Conservation (phyloP, 2,113 vertebrate species). For the Nannospalax galili region DNA sequence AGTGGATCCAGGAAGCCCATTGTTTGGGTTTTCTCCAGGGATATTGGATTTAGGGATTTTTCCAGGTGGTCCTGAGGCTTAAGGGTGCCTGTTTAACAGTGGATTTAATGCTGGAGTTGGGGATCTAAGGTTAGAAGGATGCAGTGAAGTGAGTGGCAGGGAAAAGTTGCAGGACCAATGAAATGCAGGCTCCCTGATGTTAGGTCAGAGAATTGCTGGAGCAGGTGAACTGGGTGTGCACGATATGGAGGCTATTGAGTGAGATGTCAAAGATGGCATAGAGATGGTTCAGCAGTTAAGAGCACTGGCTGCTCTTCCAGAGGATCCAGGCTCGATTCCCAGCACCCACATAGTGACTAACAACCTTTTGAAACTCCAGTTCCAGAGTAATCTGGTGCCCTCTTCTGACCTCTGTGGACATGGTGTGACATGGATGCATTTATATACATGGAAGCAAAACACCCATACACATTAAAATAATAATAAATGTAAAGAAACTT, state of each 20-base stretch:
- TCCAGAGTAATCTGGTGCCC: too few species aligned
- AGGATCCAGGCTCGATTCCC: too few species aligned
- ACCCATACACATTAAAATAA: too few species aligned
- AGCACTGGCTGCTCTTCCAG: too few species aligned
- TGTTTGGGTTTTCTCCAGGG: not conserved
- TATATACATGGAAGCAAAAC: too few species aligned
- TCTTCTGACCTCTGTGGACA: too few species aligned
- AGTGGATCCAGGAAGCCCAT: not conserved
- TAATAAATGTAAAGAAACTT: too few species aligned
- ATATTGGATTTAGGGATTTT: not conserved
- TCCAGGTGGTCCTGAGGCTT: not conserved
- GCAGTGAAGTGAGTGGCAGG: not conserved
- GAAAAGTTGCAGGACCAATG: not conserved
- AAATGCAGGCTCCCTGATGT: not conserved
- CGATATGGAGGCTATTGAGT: not conserved
- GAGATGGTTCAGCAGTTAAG: too few species aligned
- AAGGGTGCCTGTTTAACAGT: not conserved
- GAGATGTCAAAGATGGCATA: not conserved
- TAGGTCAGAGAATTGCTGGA: not conserved
- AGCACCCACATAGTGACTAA: too few species aligned
- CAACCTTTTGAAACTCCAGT: too few species aligned
- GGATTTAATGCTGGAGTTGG: not conserved
- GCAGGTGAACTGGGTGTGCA: not conserved
- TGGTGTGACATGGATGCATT: too few species aligned
- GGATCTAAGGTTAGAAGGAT: not conserved